These are phyloP conservation scores for Megalopta genalis DNA, from an alignment of 1,140 invertebrate species.

Conservation along the genomic window DNA sequence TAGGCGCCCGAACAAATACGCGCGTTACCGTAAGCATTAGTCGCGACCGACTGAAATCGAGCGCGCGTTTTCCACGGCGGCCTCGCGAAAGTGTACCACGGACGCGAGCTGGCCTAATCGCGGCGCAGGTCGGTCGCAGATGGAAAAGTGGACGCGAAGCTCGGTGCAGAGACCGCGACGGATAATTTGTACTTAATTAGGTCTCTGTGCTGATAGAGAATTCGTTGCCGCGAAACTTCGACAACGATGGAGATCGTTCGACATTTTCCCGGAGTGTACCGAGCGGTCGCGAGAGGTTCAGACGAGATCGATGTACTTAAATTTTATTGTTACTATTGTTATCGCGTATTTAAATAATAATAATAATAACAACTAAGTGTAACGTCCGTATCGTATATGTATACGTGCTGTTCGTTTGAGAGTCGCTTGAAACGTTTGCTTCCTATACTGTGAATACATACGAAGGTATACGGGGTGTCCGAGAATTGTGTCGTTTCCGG, in stretches of 20 bases:
- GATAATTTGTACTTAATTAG: no score
- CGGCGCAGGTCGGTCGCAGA: background rate
- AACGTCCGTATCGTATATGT: slow-evolving; percentile 14
- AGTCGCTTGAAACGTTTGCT: slow-evolving; percentile 43
- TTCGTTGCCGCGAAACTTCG: no score
- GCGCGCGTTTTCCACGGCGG: background rate
- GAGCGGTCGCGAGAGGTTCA: no score
- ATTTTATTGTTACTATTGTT: slow-evolving; percentile 51
- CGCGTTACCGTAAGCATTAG: slow-evolving; percentile 22
- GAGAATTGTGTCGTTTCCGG: no score
- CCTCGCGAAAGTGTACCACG: background rate
- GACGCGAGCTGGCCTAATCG: background rate
- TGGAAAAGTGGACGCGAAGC: background rate
- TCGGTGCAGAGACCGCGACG: background rate
- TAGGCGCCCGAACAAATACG: slow-evolving; percentile 18
- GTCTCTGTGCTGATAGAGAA: no score
- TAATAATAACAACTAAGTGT: slow-evolving; percentile 27
- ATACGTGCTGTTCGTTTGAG: slow-evolving; percentile 25
- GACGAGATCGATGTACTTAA: slow-evolving; percentile 47
- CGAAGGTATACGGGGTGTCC: background rate
- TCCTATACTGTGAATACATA: slow-evolving; percentile 24
- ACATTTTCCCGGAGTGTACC: no score
- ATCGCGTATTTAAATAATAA: slow-evolving; percentile 31
- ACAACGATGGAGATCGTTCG: no score
- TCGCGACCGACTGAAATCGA: slow-evolving; percentile 18